Evolutionary conservation across 2,113 vertebrate genomes (phyloP).

Genomic region (Notothenia coriiceps): DNA sequence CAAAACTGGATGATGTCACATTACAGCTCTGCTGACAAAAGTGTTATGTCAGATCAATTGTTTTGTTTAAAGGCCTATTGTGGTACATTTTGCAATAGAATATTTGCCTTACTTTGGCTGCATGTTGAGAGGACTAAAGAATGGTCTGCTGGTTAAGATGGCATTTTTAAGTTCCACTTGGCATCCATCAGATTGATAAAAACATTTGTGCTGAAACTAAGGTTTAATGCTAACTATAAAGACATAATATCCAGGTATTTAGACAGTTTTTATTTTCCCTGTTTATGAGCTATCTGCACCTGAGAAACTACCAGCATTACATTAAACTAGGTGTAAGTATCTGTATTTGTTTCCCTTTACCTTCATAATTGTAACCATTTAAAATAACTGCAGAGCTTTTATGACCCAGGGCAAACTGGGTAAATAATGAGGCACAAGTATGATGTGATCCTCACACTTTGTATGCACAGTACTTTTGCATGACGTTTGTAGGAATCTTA

Average conservation of each 20-base stretch:
- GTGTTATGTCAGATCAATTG: too few species aligned
- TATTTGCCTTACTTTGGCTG: not conserved
- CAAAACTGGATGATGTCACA: not conserved
- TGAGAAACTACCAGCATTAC: not conserved
- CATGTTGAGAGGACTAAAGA: not conserved
- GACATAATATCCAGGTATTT: not conserved
- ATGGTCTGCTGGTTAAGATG: not conserved
- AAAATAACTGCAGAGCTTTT: constrained; percentile 19
- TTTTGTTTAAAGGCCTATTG: not conserved
- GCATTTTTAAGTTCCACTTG: not conserved
- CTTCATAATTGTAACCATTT: constrained; percentile 23
- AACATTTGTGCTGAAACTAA: not conserved
- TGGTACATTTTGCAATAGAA: not conserved
- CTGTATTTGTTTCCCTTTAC: not conserved
- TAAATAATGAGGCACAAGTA: constrained; percentile 48
- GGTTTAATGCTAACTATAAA: not conserved
- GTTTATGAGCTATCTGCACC: not conserved
- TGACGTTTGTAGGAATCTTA: constrained; percentile 46
- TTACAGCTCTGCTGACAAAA: not conserved
- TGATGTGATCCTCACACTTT: constrained; percentile 59
- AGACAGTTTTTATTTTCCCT: not conserved
- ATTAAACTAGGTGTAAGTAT: not conserved
- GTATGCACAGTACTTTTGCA: constrained; percentile 48
- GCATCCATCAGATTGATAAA: not conserved
- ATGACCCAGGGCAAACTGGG: constrained; percentile 25